Conservation (phyloP, 2,113 vertebrate genomes). For the Athene cunicularia region DNA sequence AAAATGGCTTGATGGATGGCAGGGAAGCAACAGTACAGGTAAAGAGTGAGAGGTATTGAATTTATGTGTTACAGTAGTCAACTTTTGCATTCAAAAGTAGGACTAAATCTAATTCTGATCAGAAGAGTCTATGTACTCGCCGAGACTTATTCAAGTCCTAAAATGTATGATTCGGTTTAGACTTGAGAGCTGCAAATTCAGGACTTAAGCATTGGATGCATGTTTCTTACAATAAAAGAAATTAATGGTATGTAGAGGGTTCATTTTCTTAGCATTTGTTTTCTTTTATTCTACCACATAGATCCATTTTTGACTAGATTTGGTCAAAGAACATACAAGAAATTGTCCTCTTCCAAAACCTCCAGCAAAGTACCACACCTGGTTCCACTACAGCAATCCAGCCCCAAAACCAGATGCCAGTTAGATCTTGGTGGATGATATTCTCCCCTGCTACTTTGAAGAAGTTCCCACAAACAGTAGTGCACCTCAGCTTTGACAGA, state of each 20-base stretch:
- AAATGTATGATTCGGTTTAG: background rate
- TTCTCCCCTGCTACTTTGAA: background rate
- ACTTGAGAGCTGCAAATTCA: background rate
- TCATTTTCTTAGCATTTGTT: background rate
- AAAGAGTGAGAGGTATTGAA: background rate
- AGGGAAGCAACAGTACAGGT: background rate
- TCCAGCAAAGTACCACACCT: background rate
- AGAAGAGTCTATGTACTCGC: background rate
- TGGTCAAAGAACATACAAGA: background rate
- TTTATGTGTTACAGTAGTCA: background rate
- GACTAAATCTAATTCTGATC: background rate
- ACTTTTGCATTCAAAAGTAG: background rate
- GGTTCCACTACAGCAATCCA: background rate
- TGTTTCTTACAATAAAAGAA: background rate
- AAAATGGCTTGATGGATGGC: background rate
- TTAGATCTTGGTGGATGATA: background rate
- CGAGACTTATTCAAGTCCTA: background rate
- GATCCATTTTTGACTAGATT: background rate
- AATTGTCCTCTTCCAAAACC: background rate
- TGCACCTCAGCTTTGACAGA: background rate
- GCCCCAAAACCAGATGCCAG: background rate
- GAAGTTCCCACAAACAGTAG: background rate
- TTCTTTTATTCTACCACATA: background rate
- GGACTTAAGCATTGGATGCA: background rate
- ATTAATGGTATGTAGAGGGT: background rate